Conservation (phyloP, 2,113 vertebrate genomes). For the Haemorhous mexicanus region DNA sequence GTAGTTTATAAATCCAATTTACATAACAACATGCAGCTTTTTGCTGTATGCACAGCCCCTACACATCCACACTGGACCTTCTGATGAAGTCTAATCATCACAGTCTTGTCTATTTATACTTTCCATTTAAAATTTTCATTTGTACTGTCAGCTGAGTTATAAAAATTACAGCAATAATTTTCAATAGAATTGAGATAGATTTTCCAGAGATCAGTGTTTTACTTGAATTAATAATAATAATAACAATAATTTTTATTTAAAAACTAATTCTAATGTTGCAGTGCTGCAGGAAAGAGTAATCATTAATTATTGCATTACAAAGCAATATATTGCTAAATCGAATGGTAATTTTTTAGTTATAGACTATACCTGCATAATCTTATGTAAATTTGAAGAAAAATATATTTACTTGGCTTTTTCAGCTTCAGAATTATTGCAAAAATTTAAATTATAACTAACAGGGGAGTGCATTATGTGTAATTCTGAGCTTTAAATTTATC, state of each 20-base stretch:
- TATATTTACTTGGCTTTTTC: not conserved
- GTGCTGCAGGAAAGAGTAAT: conserved; percentile 7
- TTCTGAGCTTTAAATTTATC: not conserved
- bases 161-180: not conserved
- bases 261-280: not conserved
- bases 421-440: not conserved
- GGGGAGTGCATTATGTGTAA: not conserved
- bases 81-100: not conserved
- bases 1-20: not conserved
- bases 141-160: not conserved
- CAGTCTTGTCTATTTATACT: not conserved
- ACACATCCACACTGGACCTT: not conserved
- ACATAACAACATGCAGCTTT: not conserved
- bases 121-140: not conserved
- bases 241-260: not conserved
- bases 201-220: not conserved
- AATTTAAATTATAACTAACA: not conserved
- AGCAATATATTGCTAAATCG: not conserved
- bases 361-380: not conserved
- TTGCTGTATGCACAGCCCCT: not conserved
- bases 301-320: not conserved
- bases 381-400: not conserved
- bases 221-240: not conserved
- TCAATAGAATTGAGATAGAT: not conserved
- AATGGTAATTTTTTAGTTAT: not conserved